A percentile compares a stretch with the other conserved stretches of the same genome.
These are phyloP conservation scores for Thalassarche chlororhynchos DNA, from an alignment of 2,113 vertebrate genomes.

Conservation along the genomic window DNA sequence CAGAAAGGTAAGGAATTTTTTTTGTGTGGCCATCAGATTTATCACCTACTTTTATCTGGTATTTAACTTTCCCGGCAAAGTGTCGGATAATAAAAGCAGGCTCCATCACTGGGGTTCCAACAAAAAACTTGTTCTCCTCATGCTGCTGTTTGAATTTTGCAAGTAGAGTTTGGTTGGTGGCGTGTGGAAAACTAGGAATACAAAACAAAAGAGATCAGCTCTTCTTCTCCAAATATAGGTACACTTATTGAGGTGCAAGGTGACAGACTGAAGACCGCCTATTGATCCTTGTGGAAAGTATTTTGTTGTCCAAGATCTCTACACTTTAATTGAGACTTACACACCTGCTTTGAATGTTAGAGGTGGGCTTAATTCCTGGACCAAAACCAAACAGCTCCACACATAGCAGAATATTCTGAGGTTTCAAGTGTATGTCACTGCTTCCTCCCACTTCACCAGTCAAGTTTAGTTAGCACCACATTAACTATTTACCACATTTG, in stretches of 20 bases:
- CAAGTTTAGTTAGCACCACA: neutral
- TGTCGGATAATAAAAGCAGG: conserved; percentile 96
- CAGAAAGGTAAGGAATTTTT: neutral
- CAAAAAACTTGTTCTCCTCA: conserved; percentile 92
- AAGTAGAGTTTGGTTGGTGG: conserved; percentile 92
- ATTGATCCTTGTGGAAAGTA: neutral
- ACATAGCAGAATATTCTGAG: neutral
- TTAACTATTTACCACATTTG: neutral
- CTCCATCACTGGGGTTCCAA: conserved; percentile 92
- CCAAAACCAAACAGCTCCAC: neutral
- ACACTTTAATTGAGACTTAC: neutral
- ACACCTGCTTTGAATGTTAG: neutral
- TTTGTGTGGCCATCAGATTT: neutral
- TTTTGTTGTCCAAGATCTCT: neutral
- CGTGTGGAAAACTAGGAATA: conserved; percentile 88
- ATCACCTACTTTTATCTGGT: conserved; percentile 91
- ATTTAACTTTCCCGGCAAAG: conserved; percentile 96
- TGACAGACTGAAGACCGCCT: neutral
- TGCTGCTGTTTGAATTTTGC: conserved; percentile 99
- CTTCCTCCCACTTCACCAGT: neutral
- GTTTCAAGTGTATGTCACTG: neutral
- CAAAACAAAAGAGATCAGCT: neutral
- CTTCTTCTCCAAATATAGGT: neutral
- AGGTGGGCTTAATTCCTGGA: neutral
- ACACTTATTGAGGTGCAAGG: neutral